Conservation (phyloP, 2,113 vertebrate genomes). For the Ia io region DNA sequence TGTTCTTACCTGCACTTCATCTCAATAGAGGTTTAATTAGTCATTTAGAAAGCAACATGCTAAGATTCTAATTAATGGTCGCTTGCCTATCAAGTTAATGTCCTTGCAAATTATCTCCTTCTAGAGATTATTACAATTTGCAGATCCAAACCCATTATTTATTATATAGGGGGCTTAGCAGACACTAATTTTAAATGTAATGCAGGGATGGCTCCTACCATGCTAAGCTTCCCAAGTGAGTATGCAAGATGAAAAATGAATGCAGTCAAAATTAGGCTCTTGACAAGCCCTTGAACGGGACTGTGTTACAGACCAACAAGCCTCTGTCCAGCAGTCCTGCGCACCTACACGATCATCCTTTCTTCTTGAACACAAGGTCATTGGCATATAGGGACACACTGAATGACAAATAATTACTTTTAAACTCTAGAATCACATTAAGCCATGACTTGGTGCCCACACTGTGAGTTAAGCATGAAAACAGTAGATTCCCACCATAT, state of each 20-base stretch:
- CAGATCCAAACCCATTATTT: constrained; percentile 71
- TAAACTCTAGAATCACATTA: not conserved
- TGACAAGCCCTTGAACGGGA: not conserved
- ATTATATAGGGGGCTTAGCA: constrained; percentile 57
- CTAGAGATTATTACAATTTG: constrained; percentile 69
- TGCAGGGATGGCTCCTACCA: not conserved
- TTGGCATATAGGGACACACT: not conserved
- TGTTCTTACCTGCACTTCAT: constrained; percentile 65
- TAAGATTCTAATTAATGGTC: constrained; percentile 77
- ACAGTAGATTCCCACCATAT: not conserved
- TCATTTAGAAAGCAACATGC: constrained; percentile 69
- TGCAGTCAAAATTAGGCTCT: not conserved
- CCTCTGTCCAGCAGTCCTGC: not conserved
- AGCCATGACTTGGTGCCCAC: not conserved
- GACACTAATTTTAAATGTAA: constrained; percentile 31
- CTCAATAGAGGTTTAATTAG: constrained; percentile 74
- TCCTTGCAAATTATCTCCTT: constrained; percentile 75
- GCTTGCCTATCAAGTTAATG: constrained; percentile 78
- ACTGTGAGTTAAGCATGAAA: not conserved
- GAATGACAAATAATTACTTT: not conserved
- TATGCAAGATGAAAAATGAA: not conserved
- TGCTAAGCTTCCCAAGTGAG: not conserved
- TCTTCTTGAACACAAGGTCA: not conserved
- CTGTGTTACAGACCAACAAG: accelerated
- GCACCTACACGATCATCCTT: not conserved